A percentile compares a stretch with the other conserved stretches of the same genome.
Conservation (phyloP, 1,140 invertebrate genomes). For the Lethrus apterus region DNA sequence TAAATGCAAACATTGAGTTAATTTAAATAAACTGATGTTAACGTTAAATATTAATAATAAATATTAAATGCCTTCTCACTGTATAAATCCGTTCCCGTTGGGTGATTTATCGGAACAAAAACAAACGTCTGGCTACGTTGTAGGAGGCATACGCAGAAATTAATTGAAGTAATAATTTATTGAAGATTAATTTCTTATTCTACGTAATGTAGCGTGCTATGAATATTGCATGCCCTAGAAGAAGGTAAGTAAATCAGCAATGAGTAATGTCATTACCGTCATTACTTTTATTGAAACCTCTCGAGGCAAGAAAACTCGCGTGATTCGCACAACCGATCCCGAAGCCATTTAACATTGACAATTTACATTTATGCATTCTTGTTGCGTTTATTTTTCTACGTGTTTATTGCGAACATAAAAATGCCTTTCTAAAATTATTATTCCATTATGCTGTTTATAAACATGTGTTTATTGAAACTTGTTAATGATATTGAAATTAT, state of each 20-base stretch:
- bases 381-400: too few species aligned
- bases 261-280: too few species aligned
- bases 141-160: constrained; percentile 25
- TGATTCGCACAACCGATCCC: too few species aligned
- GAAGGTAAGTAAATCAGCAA: constrained; percentile 6
- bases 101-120: constrained; percentile 24
- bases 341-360: too few species aligned
- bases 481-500: too few species aligned
- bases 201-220: constrained; percentile 24
- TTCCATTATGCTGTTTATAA: too few species aligned
- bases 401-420: too few species aligned
- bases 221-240: constrained; percentile 16
- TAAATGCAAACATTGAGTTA: background rate
- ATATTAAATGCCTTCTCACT: constrained; percentile 14
- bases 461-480: too few species aligned
- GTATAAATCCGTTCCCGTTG: constrained; percentile 18
- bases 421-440: too few species aligned
- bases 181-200: constrained; percentile 26
- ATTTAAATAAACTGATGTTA: constrained; percentile 8
- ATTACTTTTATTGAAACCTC: too few species aligned
- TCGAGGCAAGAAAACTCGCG: too few species aligned
- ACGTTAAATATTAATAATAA: constrained; percentile 14
- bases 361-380: too few species aligned
- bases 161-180: constrained; percentile 28
- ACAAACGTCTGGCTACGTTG: constrained; percentile 12